Base-by-base conservation (phyloP, 2,797 vertebrate genomes). In the Arrhamphus sclerolepis region DNA sequence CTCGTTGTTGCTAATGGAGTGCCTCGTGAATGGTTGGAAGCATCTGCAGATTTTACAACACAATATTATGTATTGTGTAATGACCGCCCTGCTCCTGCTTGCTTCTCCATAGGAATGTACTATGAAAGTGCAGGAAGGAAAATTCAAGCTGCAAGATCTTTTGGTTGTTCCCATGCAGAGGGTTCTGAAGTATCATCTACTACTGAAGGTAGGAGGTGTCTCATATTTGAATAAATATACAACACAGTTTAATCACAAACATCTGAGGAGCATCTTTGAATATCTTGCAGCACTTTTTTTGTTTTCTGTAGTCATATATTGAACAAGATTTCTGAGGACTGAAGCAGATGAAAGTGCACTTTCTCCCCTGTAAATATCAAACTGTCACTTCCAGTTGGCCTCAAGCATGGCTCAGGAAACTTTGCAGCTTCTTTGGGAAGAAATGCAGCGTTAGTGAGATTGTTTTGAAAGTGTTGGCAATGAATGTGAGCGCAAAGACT, bases 91-190 rank as follows among this genome's bases (percentile, higher is more conserved):
- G 31, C 46, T 70, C 46, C 21, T 34, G 48, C 19, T 54, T 21
- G 6, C 59, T 56, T 46, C 55, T 59, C 60, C 16, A 9, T 65
- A 91, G 89, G 89, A 90, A 82, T 92, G 89, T 58, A 98, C 97
- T 0, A 87, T 97, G 38, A 99, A 96, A 82, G 97, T 98, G 55
- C 97, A 99, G 83, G 97, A 98, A 0, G 97, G 98, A 34, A 99
- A 98, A 77, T 99, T 99, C 64, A 98, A 97, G 79, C 86, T 99
- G 77, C 98, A 98, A 72, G 98, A 99, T 77, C 93, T 99, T 52
- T 87, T 99, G 76, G 96, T 99, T 80, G 96, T 99, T 29, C 98
- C 98, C 47, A 98, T 99, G 98, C 98, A 99, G 62, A 93, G 98
- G 72, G 97, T 99, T 46, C 86, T 99, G 48, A 99, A 99, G 77